Percentiles rank a stretch among this genome's conserved stretches.
Conservation (phyloP, 2,113 vertebrate genomes). For the Pangasianodon hypophthalmus region DNA sequence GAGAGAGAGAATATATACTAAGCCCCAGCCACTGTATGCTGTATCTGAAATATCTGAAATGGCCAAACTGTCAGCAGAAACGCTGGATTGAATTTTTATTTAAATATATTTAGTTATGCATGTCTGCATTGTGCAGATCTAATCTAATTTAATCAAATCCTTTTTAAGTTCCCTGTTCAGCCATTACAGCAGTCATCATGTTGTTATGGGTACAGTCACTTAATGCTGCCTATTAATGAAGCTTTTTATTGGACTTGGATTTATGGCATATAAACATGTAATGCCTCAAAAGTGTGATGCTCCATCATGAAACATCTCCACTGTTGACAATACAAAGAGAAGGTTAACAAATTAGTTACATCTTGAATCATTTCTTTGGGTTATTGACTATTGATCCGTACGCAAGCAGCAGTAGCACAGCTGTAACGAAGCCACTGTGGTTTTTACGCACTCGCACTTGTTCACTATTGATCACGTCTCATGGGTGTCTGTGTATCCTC, state of each 20-base stretch:
- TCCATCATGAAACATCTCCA: not conserved
- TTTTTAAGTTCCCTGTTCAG: not conserved
- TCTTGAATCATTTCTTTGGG: not conserved
- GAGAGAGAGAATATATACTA: not conserved
- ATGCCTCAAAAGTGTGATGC: not conserved
- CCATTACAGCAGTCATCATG: not conserved
- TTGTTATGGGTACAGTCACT: not conserved
- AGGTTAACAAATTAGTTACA: not conserved
- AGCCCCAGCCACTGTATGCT: not conserved
- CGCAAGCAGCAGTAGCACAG: not conserved
- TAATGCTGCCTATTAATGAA: not conserved
- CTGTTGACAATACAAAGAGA: not conserved
- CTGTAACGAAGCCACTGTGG: conserved; percentile 5
- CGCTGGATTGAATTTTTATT: not conserved
- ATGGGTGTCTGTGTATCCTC: conserved; percentile 23
- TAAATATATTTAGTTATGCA: not conserved
- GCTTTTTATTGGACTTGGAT: not conserved
- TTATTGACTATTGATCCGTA: not conserved
- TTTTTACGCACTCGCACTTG: not conserved
- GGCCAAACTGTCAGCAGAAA: not conserved
- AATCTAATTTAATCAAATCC: not conserved
- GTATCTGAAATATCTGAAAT: not conserved
- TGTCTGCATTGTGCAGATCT: not conserved
- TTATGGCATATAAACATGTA: not conserved
- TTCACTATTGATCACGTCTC: conserved; percentile 36